These are phyloP conservation scores for Amblyopsis hoosieri DNA, from an alignment of 2,797 vertebrate species.

Conservation along the genomic window DNA sequence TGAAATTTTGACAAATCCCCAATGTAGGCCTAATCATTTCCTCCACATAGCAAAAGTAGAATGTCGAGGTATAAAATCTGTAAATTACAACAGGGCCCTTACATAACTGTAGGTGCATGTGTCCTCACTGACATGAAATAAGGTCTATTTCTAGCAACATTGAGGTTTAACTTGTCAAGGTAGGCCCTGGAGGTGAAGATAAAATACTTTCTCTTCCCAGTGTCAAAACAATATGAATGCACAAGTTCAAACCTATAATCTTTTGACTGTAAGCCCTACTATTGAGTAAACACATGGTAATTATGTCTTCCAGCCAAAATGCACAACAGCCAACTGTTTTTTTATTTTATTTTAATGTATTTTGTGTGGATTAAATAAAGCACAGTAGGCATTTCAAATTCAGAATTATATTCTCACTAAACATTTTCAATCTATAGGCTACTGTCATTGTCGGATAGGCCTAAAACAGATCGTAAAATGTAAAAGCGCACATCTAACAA, in stretches of 20 bases:
- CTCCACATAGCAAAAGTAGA: conserved; percentile 10
- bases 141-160: conserved; percentile 30
- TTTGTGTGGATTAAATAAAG: no score
- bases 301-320: conserved; percentile 49
- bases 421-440: no score
- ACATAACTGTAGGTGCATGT: conserved; percentile 23
- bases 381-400: no score
- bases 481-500: not conserved
- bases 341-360: not conserved
- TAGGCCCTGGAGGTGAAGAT: conserved; percentile 40
- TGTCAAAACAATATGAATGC: conserved; percentile 46
- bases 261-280: conserved; percentile 31
- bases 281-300: conserved; percentile 27
- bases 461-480: conserved; percentile 7
- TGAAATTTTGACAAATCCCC: no score
- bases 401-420: no score
- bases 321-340: conserved; percentile 32
- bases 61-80: conserved; percentile 22
- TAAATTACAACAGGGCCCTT: conserved; percentile 32
- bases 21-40: conserved; percentile 7
- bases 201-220: conserved; percentile 21
- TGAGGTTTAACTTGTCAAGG: conserved; percentile 48
- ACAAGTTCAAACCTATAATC: conserved; percentile 52
- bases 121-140: conserved; percentile 20
- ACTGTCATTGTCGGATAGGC: no score